These are phyloP conservation scores for Hyles vespertilio DNA, from an alignment of 1,140 invertebrate species.

Conservation along the genomic window DNA sequence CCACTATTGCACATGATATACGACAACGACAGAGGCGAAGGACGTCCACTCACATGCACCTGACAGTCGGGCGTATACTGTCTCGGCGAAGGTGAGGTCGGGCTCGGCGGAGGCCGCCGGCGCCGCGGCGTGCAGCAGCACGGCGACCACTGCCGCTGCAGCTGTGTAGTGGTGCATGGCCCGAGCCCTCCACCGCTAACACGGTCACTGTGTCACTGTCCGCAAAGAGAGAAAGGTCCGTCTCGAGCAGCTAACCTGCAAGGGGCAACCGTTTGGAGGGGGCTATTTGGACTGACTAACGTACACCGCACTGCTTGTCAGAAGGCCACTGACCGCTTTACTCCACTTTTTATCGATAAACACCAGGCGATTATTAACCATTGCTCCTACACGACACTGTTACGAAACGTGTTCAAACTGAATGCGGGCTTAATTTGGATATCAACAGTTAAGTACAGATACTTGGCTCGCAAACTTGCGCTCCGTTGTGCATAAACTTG, in stretches of 20 bases:
- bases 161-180: conserved; percentile 50
- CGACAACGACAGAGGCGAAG: conserved; percentile 24
- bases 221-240: conserved; percentile 61
- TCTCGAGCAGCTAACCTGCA: conserved; percentile 30
- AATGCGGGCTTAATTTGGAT: too few relatives aligned
- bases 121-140: conserved; percentile 19
- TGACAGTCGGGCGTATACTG: conserved; percentile 58
- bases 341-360: conserved; percentile 16
- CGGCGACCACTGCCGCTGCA: conserved; percentile 33
- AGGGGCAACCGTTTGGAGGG: conserved; percentile 42
- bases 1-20: too few relatives aligned
- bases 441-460: too few relatives aligned
- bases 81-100: conserved; percentile 59
- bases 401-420: too few relatives aligned
- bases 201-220: conserved; percentile 68
- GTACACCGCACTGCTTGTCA: conserved; percentile 37
- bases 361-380: too few relatives aligned
- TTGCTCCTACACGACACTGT: too few relatives aligned
- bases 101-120: conserved; percentile 23
- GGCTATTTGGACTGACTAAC: conserved; percentile 46
- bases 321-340: conserved; percentile 39
- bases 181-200: conserved; percentile 48
- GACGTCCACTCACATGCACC: conserved; percentile 59
- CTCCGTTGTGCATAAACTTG: too few relatives aligned
- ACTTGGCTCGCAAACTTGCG: too few relatives aligned